A percentile compares a stretch with the other conserved stretches of the same genome.
phyloP scores from a whole-genome alignment of 2,113 vertebrate genomes.

The Stigmatopora nigra region DNA sequence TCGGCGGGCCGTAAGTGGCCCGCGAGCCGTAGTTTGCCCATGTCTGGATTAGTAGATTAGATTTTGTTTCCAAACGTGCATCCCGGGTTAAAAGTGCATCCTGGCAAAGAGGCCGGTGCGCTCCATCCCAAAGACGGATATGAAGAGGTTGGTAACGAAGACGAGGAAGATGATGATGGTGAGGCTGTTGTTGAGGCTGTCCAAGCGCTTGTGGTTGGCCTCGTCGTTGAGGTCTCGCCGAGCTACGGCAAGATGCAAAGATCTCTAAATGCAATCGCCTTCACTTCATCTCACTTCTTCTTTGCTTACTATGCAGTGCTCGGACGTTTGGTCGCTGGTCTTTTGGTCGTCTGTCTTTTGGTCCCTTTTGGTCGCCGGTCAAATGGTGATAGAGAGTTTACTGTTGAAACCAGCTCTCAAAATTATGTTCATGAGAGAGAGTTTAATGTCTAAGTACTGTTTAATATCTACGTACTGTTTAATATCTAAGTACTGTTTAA shows the following conservation, averaged over 20 bases:
- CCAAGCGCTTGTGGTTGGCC: slow-evolving; percentile 73
- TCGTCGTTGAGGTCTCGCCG: slow-evolving; percentile 79
- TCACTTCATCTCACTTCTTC: background rate
- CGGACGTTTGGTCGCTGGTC: too few species aligned
- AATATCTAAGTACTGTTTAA: too few species aligned
- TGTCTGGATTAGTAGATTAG: too few species aligned
- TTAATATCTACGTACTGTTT: too few species aligned
- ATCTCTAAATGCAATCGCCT: background rate
- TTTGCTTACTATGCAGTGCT: background rate
- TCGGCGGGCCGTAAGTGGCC: too few species aligned
- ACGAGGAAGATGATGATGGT: slow-evolving; percentile 79
- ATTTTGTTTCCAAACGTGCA: background rate
- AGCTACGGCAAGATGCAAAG: slow-evolving; percentile 63
- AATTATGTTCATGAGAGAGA: too few species aligned
- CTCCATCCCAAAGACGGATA: slow-evolving; percentile 83
- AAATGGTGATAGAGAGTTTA: too few species aligned
- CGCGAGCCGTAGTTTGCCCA: too few species aligned
- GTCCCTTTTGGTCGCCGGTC: too few species aligned
- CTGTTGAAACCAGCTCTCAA: too few species aligned
- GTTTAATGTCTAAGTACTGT: too few species aligned
- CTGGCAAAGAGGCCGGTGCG: slow-evolving; percentile 74
- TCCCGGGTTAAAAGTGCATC: slow-evolving; percentile 49
- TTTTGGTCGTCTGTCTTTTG: too few species aligned
- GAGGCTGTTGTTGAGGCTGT: slow-evolving; percentile 77
- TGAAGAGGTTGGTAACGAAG: slow-evolving; percentile 83